Evolutionary conservation across 2,113 vertebrate species (phyloP).

Genomic region (Baryphthengus martii): DNA sequence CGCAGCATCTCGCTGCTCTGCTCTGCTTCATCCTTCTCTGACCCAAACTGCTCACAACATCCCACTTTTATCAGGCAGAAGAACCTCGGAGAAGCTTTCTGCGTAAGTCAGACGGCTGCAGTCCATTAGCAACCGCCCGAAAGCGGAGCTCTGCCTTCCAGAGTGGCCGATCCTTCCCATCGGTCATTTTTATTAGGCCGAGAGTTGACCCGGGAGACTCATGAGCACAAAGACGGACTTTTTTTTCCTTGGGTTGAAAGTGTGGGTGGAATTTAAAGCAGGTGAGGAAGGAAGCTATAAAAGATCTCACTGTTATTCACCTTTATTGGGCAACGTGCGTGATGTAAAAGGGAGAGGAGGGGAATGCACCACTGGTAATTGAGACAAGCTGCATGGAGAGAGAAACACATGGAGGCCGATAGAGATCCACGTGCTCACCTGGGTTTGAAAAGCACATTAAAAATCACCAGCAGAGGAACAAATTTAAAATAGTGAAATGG

Average conservation of each 20-base stretch:
- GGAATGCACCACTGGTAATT: not conserved
- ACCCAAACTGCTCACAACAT: not conserved
- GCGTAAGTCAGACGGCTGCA: not conserved
- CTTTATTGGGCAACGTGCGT: not conserved
- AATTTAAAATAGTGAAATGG: not conserved
- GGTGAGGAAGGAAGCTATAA: not conserved
- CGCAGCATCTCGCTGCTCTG: rapidly evolving
- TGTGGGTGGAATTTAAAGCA: constrained; percentile 7
- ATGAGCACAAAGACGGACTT: not conserved
- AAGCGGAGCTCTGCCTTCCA: not conserved
- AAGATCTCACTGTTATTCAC: not conserved
- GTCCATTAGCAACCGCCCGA: not conserved
- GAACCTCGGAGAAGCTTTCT: not conserved
- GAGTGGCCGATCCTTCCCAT: not conserved
- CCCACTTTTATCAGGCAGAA: not conserved
- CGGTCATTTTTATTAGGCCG: not conserved
- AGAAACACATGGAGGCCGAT: not conserved
- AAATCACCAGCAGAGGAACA: not conserved
- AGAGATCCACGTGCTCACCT: not conserved
- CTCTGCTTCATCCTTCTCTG: not conserved
- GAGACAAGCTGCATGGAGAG: not conserved
- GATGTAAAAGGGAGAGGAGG: not conserved
- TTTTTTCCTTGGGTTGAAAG: not conserved
- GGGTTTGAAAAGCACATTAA: not conserved
- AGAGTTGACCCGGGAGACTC: not conserved